These are phyloP conservation scores for Notodonta ziczac DNA, from an alignment of 2,888 invertebrate species.

Conservation along the genomic window DNA sequence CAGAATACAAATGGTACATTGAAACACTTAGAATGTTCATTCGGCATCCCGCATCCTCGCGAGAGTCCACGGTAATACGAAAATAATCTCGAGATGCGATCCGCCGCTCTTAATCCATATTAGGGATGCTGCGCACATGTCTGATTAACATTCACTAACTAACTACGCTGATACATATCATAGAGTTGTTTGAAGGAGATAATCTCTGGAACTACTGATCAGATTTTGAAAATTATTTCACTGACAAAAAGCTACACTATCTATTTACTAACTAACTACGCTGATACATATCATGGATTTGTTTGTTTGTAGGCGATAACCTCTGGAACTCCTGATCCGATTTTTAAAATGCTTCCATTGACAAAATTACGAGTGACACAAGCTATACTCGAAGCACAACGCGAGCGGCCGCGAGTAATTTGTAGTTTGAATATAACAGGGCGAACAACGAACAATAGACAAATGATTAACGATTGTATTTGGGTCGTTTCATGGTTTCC, in stretches of 20 bases:
- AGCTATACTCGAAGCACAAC: too few relatives aligned
- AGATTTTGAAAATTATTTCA: too few relatives aligned
- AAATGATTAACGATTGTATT: not conserved
- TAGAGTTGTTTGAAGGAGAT: too few relatives aligned
- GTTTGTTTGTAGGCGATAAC: too few relatives aligned
- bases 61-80: slow-evolving; percentile 23
- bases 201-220: too few relatives aligned
- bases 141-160: not conserved
- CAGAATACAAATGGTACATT: slow-evolving; percentile 1
- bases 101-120: slow-evolving; percentile 18
- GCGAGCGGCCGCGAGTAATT: too few relatives aligned
- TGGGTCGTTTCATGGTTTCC: not conserved
- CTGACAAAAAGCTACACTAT: too few relatives aligned
- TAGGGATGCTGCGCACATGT: slow-evolving; percentile 25
- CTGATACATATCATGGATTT: too few relatives aligned
- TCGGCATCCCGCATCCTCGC: slow-evolving; percentile 15
- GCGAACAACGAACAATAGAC: not conserved
- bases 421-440: not conserved
- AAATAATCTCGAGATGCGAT: slow-evolving; percentile 31
- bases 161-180: too few relatives aligned
- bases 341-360: too few relatives aligned
- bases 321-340: too few relatives aligned
- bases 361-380: too few relatives aligned
- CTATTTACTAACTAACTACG: not conserved
- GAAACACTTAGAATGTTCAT: slow-evolving; percentile 10